Evolutionary conservation across 2,113 vertebrate species (phyloP), one percentile per base, ranked within the genome.

Genomic region (Myotis yumanensis): DNA sequence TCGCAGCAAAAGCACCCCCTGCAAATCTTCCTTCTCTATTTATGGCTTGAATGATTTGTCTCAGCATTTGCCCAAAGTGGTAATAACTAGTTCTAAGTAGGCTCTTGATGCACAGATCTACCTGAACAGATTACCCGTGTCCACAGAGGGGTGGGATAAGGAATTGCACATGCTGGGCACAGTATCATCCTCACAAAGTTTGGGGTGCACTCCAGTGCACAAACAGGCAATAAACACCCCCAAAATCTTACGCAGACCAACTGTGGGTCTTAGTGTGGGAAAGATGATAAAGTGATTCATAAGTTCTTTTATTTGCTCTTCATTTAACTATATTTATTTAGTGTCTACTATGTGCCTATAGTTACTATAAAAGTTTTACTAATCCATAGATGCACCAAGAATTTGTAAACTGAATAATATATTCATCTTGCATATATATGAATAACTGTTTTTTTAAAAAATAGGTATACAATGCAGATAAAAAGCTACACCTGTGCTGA

Each of bases 41-140:
- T 59, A 62, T 0, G 3, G 37, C 51, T 57, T 82, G 80, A 32
- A 92, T 66, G 51, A 25, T 69, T 91, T 75, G 23, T 80, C 96
- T 96, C 76, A 73, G 71, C 32, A 89, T 52, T 93, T 93, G 7
- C 79, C 66, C 84, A 81, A 86, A 92, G 64, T 32, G 86, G 73
- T 85, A 95, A 96, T 81, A 6, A 81, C 48, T 85, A 89, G 83
- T 48, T 89, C 48, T 89, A 80, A 57, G 48, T 35, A 46, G 66
- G 57, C 16, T 85, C 51, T 32, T 64, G 37, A 75, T 7, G 8
- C 22, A 25, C 54, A 64, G 35, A 71, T 85, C 40, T 82, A 30
- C 59, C 37, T 69, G 30, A 80, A 93, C 40, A 54, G 9, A 68
- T 80, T 28, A 46, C 32, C 25, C n/a, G 12, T 1, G 32, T 57